Evolutionary conservation across 2,797 vertebrate genomes (phyloP).

Genomic region (Propithecus deckenii): DNA sequence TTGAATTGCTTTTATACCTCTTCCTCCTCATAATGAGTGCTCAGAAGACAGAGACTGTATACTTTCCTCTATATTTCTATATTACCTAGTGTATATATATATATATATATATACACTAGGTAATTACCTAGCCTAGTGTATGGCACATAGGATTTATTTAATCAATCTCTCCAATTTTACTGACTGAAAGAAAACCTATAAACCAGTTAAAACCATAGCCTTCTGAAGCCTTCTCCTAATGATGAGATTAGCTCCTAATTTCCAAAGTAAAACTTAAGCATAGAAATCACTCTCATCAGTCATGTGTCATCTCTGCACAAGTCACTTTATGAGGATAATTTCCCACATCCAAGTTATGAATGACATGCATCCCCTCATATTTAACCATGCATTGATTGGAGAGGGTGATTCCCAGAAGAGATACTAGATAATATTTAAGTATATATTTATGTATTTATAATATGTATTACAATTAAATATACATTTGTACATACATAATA

Average conservation of each 20-base stretch:
- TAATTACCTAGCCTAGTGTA: no score
- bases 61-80: neutral
- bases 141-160: no score
- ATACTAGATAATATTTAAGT: neutral
- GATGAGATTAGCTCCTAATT: neutral
- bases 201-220: neutral
- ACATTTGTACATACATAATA: neutral
- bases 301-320: neutral
- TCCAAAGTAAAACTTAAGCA: neutral
- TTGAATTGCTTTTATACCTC: neutral
- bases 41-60: neutral
- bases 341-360: neutral
- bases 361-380: neutral
- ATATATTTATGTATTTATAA: neutral
- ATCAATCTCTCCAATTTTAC: neutral
- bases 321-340: neutral
- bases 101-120: no score
- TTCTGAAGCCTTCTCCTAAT: neutral
- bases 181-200: neutral
- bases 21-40: neutral
- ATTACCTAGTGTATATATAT: no score
- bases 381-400: neutral
- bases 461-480: neutral
- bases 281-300: neutral
- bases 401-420: neutral